Conservation (phyloP, 2,888 invertebrate genomes). For the Drosophila austrosaltans region DNA sequence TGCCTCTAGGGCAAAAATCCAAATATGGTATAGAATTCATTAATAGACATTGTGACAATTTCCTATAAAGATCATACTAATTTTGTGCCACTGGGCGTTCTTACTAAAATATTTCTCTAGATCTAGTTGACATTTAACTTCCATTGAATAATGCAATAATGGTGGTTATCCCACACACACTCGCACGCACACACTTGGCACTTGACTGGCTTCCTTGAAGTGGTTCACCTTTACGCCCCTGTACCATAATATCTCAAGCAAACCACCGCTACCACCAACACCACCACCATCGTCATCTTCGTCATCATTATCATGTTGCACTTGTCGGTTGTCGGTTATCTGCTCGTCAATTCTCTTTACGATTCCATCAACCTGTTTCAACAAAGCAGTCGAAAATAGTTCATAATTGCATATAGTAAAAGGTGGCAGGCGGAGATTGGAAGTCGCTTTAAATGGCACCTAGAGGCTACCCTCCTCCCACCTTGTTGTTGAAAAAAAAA, state of each 20-base stretch:
- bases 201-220: constrained; percentile 35
- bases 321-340: constrained; percentile 11
- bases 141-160: constrained; percentile 14
- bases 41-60: constrained; percentile 43
- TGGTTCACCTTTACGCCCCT: constrained; percentile 58
- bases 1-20: constrained; percentile 33
- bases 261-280: not conserved
- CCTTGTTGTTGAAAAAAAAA: constrained; percentile 51
- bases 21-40: constrained; percentile 50
- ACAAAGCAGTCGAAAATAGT: constrained; percentile 59
- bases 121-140: constrained; percentile 35
- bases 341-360: constrained; percentile 36
- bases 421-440: constrained; percentile 38
- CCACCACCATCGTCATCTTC: not conserved
- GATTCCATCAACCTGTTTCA: constrained; percentile 50
- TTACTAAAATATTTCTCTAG: constrained; percentile 22
- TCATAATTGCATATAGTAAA: constrained; percentile 62
- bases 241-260: constrained; percentile 44
- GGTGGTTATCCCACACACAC: constrained; percentile 31
- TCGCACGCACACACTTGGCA: constrained; percentile 21
- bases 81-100: constrained; percentile 43
- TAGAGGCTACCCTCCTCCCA: constrained; percentile 44
- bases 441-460: constrained; percentile 63
- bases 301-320: constrained; percentile 15
- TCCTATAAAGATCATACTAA: constrained; percentile 37